Evolutionary conservation across 2,888 invertebrate species (phyloP).

Genomic region (Xanthia togata): DNA sequence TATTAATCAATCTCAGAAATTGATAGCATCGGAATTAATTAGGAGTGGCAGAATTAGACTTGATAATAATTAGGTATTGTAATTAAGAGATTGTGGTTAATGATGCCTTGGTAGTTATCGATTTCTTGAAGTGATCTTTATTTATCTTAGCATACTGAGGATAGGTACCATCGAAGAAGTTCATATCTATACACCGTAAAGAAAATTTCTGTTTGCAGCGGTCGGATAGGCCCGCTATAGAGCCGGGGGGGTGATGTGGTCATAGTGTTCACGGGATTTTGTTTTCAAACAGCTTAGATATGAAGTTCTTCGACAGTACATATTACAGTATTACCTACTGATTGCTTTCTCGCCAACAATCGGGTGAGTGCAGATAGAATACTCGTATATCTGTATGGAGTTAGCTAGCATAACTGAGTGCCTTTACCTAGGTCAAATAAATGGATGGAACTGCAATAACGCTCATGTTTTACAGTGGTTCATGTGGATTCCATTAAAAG

Average conservation of each 20-base stretch:
- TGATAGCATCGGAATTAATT: slow-evolving; percentile 17
- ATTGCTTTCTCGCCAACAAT: background rate
- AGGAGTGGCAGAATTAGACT: slow-evolving; percentile 3
- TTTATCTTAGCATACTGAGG: slow-evolving; percentile 12
- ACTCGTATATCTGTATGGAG: background rate
- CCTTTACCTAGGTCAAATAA: too few relatives aligned
- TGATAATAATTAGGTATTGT: slow-evolving; percentile 11
- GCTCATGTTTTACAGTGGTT: background rate
- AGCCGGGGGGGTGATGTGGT: too few relatives aligned
- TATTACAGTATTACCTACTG: background rate
- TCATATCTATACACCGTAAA: too few relatives aligned
- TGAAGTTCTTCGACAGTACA: too few relatives aligned
- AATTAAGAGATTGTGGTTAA: slow-evolving; percentile 6
- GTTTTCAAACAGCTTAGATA: too few relatives aligned
- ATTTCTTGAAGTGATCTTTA: background rate
- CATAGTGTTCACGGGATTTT: too few relatives aligned
- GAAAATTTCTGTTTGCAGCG: too few relatives aligned
- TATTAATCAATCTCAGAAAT: slow-evolving; percentile 1
- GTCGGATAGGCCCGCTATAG: too few relatives aligned
- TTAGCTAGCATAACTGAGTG: background rate
- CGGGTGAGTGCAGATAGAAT: background rate
- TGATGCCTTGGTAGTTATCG: background rate
- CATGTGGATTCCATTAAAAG: background rate
- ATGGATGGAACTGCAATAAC: too few relatives aligned
- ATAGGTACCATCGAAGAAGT: too few relatives aligned